A percentile compares a stretch with the other conserved stretches of the same genome.
Evolutionary conservation across 2,888 invertebrate genomes (phyloP).

Genomic region (Lasioglossum villosulum): DNA sequence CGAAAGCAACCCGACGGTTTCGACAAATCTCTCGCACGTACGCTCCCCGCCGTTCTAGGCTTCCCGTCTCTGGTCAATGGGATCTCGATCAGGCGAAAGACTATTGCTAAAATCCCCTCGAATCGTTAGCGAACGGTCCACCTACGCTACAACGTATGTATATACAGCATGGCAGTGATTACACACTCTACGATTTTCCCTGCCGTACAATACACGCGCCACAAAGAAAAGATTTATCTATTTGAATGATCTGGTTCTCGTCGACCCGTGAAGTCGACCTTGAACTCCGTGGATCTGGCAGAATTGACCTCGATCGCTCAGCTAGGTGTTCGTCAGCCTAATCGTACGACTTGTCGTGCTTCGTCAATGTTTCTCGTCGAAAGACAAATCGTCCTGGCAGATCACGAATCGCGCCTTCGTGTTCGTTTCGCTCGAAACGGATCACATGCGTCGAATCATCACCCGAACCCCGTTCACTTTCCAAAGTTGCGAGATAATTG

Average conservation of each 20-base stretch:
- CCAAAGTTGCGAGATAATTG: background rate
- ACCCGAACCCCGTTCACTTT: slow-evolving; percentile 5
- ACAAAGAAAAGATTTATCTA: background rate
- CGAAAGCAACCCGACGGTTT: background rate
- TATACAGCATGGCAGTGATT: slow-evolving; percentile 83
- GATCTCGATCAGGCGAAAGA: slow-evolving; percentile 51
- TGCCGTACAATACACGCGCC: slow-evolving; percentile 66
- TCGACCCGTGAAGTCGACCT: background rate
- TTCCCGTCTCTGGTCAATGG: slow-evolving; percentile 36
- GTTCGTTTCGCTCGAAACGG: background rate
- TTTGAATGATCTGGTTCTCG: background rate
- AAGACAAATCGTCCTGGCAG: slow-evolving; percentile 28
- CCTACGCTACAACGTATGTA: slow-evolving; percentile 76
- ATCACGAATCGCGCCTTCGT: slow-evolving; percentile 36
- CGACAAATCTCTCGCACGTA: slow-evolving; percentile 6
- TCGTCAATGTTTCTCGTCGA: slow-evolving; percentile 25
- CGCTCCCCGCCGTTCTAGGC: background rate
- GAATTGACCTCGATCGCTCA: slow-evolving; percentile 5
- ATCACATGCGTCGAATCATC: background rate
- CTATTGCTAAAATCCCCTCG: slow-evolving; percentile 59
- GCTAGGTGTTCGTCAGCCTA: slow-evolving; percentile 23
- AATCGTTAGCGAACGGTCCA: slow-evolving; percentile 65
- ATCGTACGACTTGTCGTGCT: slow-evolving; percentile 30
- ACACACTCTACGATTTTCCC: slow-evolving; percentile 76
- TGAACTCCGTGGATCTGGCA: slow-evolving; percentile 22